Evolutionary conservation across 2,113 vertebrate genomes (phyloP).

Genomic region (Thalassarche chlororhynchos): DNA sequence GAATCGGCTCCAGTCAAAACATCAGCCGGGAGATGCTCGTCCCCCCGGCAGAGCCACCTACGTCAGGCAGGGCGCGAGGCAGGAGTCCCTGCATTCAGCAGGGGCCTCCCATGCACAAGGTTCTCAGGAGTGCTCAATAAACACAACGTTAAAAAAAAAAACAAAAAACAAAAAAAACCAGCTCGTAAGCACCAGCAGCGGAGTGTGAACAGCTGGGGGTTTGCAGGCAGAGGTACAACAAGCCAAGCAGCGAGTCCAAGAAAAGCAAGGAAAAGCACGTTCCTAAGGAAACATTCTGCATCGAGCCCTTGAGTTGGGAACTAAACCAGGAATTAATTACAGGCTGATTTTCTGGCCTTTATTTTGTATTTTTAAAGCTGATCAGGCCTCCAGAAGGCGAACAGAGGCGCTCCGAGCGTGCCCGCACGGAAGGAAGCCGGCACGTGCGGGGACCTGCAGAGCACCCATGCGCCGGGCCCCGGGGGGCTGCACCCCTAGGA

Average conservation of each 20-base stretch:
- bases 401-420: accelerated
- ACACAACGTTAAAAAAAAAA: neutral
- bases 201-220: neutral
- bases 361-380: neutral
- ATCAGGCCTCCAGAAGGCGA: neutral
- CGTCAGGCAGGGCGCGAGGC: neutral
- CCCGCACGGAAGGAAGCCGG: accelerated
- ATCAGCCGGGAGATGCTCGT: neutral
- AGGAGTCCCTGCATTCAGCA: accelerated
- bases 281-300: constrained; percentile 44
- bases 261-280: neutral
- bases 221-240: neutral
- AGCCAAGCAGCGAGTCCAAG: neutral
- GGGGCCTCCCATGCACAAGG: neutral
- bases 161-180: too few species aligned
- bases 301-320: neutral
- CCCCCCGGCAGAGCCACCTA: neutral
- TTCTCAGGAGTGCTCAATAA: neutral
- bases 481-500: neutral
- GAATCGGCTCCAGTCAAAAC: neutral
- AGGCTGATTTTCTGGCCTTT: neutral
- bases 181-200: neutral
- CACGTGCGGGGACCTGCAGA: accelerated
- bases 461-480: accelerated
- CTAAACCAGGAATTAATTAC: neutral